Evolutionary conservation across 2,797 vertebrate species (phyloP).

Genomic region (Todus mexicanus): DNA sequence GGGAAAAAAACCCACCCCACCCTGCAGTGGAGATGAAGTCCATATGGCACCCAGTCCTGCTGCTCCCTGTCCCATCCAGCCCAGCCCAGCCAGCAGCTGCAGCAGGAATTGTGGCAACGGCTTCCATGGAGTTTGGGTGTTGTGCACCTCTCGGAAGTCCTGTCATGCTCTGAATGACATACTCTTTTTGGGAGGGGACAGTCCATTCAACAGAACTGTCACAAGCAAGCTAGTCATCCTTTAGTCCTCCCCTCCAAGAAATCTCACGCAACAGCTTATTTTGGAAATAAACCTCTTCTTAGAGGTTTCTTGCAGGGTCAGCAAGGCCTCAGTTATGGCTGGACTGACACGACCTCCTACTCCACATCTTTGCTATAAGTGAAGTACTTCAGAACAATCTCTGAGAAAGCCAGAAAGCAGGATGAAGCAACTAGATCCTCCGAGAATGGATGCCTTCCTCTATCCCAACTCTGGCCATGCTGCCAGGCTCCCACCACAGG

Average conservation of each 20-base stretch:
- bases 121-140: background rate
- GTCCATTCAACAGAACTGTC: background rate
- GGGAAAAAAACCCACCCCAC: background rate
- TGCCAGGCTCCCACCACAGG: background rate
- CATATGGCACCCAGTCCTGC: background rate
- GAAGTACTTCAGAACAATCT: background rate
- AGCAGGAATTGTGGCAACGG: background rate
- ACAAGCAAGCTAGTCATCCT: background rate
- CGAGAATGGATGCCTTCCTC: background rate
- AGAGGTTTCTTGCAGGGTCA: background rate
- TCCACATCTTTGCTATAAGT: background rate
- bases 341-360: background rate
- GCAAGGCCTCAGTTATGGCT: background rate
- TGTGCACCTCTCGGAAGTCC: background rate
- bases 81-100: background rate
- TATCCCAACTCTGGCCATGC: background rate
- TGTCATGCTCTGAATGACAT: background rate
- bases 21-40: background rate
- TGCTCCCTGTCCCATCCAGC: background rate
- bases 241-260: background rate
- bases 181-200: background rate
- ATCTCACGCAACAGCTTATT: constrained; percentile 1
- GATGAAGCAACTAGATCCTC: background rate
- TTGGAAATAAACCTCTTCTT: constrained; percentile 9
- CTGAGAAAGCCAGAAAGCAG: background rate